phyloP scores from a whole-genome alignment of 2,113 vertebrate genomes.

The Cynopterus brachyotis region DNA sequence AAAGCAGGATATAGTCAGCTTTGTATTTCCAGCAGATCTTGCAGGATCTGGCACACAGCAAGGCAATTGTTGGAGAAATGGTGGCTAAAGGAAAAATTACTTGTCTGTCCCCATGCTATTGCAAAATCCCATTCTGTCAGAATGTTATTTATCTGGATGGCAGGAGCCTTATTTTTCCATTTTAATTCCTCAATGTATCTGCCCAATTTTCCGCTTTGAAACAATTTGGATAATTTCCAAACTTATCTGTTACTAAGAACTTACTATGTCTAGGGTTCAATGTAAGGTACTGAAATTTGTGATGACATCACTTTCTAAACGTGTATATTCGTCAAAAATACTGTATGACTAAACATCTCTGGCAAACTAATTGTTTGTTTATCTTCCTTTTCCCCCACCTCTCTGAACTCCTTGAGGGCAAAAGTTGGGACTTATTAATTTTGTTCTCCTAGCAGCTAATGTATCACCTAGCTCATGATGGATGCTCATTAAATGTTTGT shows the following conservation, averaged over 20 bases:
- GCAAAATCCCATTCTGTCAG: neutral
- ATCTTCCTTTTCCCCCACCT: neutral
- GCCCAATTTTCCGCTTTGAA: neutral
- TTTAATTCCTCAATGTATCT: neutral
- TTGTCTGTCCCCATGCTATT: neutral
- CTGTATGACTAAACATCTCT: neutral
- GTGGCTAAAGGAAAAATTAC: neutral
- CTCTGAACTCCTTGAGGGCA: neutral
- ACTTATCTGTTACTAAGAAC: neutral
- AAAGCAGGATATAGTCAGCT: neutral
- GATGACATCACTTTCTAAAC: neutral
- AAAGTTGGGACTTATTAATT: conserved; percentile 1
- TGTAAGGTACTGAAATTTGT: neutral
- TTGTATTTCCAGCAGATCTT: neutral
- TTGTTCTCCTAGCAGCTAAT: neutral
- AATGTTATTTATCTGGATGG: neutral
- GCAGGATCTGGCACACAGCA: neutral
- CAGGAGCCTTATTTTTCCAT: neutral
- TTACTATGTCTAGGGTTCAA: neutral
- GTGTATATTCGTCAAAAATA: neutral
- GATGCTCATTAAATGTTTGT: neutral
- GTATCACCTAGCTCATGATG: neutral
- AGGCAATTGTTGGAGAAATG: neutral
- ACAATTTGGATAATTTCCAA: neutral
- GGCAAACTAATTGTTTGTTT: neutral